These are phyloP conservation scores for Podotricha telesiphe DNA, from an alignment of 2,888 invertebrate species.

Conservation along the genomic window DNA sequence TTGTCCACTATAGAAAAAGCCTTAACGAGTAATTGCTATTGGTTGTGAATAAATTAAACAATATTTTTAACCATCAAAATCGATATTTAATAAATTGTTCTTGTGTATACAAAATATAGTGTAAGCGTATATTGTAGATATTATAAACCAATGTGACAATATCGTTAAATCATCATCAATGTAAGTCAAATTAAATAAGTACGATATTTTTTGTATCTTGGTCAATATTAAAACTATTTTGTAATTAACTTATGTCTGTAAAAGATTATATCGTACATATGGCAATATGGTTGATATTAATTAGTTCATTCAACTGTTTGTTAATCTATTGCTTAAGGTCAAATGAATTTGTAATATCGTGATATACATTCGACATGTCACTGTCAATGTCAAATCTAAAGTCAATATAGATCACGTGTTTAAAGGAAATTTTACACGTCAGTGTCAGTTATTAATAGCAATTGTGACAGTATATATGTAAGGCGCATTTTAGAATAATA, in stretches of 20 bases:
- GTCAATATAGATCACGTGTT: not conserved
- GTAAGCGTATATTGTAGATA: not conserved
- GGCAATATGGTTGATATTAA: not conserved
- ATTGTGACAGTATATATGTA: not conserved
- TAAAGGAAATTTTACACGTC: not conserved
- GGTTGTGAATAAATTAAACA: not conserved
- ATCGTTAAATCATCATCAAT: conserved; percentile 3
- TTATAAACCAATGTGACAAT: conserved; percentile 1
- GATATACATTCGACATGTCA: not conserved
- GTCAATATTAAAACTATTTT: not conserved
- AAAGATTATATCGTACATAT: not conserved
- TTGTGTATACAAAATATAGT: not conserved
- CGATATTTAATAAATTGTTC: conserved; percentile 3
- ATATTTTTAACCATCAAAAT: not conserved
- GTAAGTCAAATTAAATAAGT: not conserved
- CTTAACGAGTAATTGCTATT: not conserved
- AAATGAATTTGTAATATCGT: not conserved
- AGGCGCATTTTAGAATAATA: too few relatives aligned
- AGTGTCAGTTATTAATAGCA: not conserved
- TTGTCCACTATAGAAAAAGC: too few relatives aligned
- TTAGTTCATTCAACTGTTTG: not conserved
- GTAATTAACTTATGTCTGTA: too few relatives aligned
- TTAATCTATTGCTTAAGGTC: not conserved
- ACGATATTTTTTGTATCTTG: not conserved
- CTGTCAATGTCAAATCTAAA: conserved; percentile 11